phyloP scores from a whole-genome alignment of 2,797 vertebrate species.

The Coreius guichenoti region DNA sequence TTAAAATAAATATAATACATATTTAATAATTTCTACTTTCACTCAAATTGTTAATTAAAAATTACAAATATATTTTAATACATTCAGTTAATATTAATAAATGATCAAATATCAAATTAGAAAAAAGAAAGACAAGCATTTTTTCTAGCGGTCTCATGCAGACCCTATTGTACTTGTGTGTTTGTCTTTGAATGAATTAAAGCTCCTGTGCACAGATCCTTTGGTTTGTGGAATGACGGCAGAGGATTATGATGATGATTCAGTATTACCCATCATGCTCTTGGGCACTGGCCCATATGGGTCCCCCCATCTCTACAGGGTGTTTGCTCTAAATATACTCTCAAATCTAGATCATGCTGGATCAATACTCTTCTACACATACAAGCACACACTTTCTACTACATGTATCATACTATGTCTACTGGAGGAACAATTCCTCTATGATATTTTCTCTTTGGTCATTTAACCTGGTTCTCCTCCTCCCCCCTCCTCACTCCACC shows the following conservation, averaged over 20 bases:
- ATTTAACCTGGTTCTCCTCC: conserved; percentile 17
- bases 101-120: background rate
- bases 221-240: conserved; percentile 26
- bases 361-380: conserved; percentile 52
- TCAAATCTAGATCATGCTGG: conserved; percentile 61
- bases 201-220: conserved; percentile 23
- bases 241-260: conserved; percentile 52
- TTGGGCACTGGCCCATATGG: conserved; percentile 51
- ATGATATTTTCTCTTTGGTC: conserved; percentile 36
- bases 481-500: background rate
- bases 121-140: background rate
- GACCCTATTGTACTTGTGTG: background rate
- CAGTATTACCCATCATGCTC: conserved; percentile 60
- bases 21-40: background rate
- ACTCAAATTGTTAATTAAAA: background rate
- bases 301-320: conserved; percentile 36
- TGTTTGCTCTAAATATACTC: conserved; percentile 59
- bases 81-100: background rate
- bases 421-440: conserved; percentile 8
- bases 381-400: conserved; percentile 29
- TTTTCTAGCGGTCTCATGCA: background rate
- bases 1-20: background rate
- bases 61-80: background rate
- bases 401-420: conserved; percentile 8
- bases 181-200: conserved; percentile 34